Conservation (phyloP, 2,888 invertebrate species). For the Prosopocoilus inquinatus region DNA sequence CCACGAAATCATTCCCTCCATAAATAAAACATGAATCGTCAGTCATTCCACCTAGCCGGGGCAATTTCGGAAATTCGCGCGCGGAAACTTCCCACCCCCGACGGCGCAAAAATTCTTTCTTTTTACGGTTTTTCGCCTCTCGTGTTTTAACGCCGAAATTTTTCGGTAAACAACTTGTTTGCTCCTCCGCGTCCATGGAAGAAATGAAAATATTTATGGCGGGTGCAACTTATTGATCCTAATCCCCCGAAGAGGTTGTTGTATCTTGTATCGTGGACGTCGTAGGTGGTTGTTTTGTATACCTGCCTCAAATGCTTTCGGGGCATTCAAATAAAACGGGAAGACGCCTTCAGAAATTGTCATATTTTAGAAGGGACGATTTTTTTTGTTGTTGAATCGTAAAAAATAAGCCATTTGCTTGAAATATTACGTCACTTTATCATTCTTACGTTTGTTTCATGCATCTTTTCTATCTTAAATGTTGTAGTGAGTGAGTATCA, state of each 20-base stretch:
- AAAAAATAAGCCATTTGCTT: too few species aligned
- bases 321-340: too few species aligned
- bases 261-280: slow-evolving; percentile 2
- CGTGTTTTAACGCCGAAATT: background rate
- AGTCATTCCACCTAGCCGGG: background rate
- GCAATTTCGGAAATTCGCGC: background rate
- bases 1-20: background rate
- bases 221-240: slow-evolving; percentile 17
- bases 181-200: background rate
- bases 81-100: background rate
- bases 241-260: slow-evolving; percentile 16
- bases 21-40: background rate
- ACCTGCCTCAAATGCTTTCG: too few species aligned
- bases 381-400: too few species aligned
- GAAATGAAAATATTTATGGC: slow-evolving; percentile 5
- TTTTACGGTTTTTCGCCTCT: too few species aligned
- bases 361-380: too few species aligned
- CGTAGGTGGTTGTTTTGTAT: background rate
- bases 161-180: slow-evolving; percentile 4
- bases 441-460: too few species aligned
- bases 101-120: too few species aligned
- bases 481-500: too few species aligned
- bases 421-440: too few species aligned
- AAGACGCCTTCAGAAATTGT: too few species aligned
- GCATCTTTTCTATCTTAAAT: too few species aligned